A percentile compares a stretch with the other conserved stretches of the same genome.
phyloP scores from a whole-genome alignment of 2,113 vertebrate species.

The Nothocercus julius region DNA sequence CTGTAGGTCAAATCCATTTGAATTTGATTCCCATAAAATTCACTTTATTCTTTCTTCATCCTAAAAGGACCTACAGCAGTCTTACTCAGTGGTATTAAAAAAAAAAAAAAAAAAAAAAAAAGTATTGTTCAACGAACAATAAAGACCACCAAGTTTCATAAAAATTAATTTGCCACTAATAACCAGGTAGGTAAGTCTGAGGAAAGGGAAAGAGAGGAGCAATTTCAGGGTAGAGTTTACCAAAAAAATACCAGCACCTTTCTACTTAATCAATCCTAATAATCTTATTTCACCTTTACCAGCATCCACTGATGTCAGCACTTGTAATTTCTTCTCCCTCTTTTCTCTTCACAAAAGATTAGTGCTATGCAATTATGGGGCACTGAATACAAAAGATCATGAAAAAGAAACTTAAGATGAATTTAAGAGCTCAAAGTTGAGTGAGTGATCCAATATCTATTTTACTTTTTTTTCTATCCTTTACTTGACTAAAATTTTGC shows the following conservation, averaged over 20 bases:
- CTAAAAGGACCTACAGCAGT: neutral
- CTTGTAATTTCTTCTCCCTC: neutral
- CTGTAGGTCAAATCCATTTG: neutral
- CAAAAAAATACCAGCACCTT: neutral
- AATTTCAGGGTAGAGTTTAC: fast-evolving
- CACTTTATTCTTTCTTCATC: neutral
- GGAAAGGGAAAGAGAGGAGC: neutral
- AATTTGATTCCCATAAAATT: neutral
- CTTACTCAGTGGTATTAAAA: neutral
- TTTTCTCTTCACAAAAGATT: neutral
- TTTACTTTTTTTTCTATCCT: neutral
- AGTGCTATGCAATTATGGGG: neutral
- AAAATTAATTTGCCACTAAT: neutral
- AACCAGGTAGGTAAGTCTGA: neutral
- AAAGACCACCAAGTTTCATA: neutral
- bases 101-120: neutral
- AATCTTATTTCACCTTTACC: neutral
- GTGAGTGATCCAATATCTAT: neutral
- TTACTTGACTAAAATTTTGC: neutral
- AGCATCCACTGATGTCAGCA: neutral
- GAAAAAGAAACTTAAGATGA: neutral
- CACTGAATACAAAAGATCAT: neutral
- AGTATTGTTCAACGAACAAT: neutral
- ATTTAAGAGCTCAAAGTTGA: neutral
- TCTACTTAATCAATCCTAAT: neutral